Base-by-base conservation (phyloP, 2,797 vertebrate genomes). In the Bradypodion pumilum region DNA sequence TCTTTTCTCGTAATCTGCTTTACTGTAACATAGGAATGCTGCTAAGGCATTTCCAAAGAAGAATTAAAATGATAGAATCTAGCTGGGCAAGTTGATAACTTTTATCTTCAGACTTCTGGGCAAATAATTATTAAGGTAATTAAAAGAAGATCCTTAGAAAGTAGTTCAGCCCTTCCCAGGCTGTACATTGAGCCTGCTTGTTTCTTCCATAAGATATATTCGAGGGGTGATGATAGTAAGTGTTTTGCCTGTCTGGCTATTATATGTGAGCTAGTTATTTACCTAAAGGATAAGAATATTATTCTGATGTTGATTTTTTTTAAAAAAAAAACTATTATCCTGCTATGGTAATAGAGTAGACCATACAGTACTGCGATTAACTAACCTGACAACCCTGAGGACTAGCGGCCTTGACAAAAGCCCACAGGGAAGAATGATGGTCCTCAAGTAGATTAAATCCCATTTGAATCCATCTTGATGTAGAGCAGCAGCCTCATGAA, bases 121-220 rank as follows among this genome's bases (percentile, higher is more conserved):
- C 37, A 66, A 68, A 60, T 83, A 3, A 32, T 72, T 69, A 13
- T 78, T 70, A 37, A 83, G 27, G 27, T 59, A 42, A 83, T 83
- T 68, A 75, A 68, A 75, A 56, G 23, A 40, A 83, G 59, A 56
- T 66, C 27, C 16, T 23, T 82, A 69, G 21, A 46, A 73, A 73
- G n/a, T 81, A 68, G 15, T 59, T 42, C 52, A 25, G 52, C 60
- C 25, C 27, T 59, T 73, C n/a, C 59, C 52, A 42, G 63, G 10
- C 10, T 82, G 23, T 37, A 27, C 68, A 2, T 40, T 74, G 32
- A n/a, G 27, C 35, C 12, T 72, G 10, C 3, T 62, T 74, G 29
- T 62, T 74, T 35, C n/a, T 49, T 72, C 29, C 68, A 40, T 76
- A 37, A 52, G 44, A 69, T 23, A 27, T 35, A 6, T 65, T 65